These are phyloP conservation scores for Petrolisthes cinctipes DNA, from an alignment of 2,888 invertebrate species.

Conservation along the genomic window DNA sequence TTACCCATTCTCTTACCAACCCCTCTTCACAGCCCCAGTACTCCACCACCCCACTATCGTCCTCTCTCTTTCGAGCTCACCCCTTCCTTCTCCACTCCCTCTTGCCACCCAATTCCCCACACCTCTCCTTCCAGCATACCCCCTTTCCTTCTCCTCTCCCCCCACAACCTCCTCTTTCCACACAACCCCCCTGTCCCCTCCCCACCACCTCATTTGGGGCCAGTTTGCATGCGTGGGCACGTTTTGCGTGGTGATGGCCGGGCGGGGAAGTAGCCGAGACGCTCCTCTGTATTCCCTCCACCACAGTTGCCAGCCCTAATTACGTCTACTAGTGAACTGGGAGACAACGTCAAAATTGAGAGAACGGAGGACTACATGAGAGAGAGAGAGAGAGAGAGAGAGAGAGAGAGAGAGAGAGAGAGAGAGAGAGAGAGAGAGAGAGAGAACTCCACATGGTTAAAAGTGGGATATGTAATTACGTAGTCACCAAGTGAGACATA, in stretches of 20 bases:
- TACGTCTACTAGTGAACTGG: slow-evolving; percentile 39
- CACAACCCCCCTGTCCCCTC: background rate
- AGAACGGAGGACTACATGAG: background rate
- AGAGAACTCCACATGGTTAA: too few relatives aligned
- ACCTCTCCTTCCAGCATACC: background rate
- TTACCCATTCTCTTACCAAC: too few relatives aligned
- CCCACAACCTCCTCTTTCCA: background rate
- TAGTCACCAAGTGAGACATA: too few relatives aligned
- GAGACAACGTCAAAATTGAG: background rate
- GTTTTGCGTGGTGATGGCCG: slow-evolving; percentile 38
- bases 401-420: background rate
- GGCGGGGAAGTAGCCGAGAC: slow-evolving; percentile 31
- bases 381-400: background rate
- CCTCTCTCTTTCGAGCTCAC: background rate
- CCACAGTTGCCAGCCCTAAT: slow-evolving; percentile 35
- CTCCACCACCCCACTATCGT: too few relatives aligned
- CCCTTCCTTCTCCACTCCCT: background rate
- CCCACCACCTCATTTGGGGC: slow-evolving; percentile 22
- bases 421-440: background rate
- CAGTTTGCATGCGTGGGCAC: slow-evolving; percentile 32
- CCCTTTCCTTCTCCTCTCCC: background rate
- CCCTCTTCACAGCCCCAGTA: too few relatives aligned
- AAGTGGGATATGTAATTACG: too few relatives aligned
- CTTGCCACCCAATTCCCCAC: background rate
- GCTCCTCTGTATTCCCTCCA: slow-evolving; percentile 28